A percentile compares a stretch with the other conserved stretches of the same genome.
Evolutionary conservation across 2,888 invertebrate species (phyloP).

Genomic region (Perizoma flavofasciatum): DNA sequence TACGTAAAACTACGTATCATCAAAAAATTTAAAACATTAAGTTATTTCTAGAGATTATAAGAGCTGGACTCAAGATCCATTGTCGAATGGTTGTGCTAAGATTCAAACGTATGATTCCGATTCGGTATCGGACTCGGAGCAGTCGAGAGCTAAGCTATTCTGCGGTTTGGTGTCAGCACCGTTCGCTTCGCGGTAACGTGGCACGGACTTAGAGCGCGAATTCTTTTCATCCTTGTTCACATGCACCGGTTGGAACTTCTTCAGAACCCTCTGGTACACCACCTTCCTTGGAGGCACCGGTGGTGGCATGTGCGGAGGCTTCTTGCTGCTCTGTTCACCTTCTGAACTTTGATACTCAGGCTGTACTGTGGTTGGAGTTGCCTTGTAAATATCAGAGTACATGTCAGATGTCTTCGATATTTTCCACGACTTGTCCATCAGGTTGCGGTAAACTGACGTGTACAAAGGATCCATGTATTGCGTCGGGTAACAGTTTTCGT

Average conservation of each 20-base stretch:
- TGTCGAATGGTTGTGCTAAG: slow-evolving; percentile 29
- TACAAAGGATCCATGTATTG: slow-evolving; percentile 78
- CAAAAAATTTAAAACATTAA: slow-evolving; percentile 37
- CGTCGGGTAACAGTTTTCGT: slow-evolving; percentile 72
- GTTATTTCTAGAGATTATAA: slow-evolving; percentile 5
- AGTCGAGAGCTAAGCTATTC: slow-evolving; percentile 71
- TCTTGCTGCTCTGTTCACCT: slow-evolving; percentile 66
- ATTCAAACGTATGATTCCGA: slow-evolving; percentile 78
- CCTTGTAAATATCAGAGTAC: slow-evolving; percentile 77
- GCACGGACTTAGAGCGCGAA: slow-evolving; percentile 75
- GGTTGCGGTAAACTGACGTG: slow-evolving; percentile 71
- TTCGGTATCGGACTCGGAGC: slow-evolving; percentile 79
- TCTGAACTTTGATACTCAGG: slow-evolving; percentile 67
- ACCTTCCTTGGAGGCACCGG: slow-evolving; percentile 84
- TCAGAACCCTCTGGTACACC: slow-evolving; percentile 78
- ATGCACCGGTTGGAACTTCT: slow-evolving; percentile 86
- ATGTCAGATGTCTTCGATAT: slow-evolving; percentile 59
- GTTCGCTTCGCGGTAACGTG: slow-evolving; percentile 74
- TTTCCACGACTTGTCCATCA: slow-evolving; percentile 39
- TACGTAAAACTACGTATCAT: slow-evolving; percentile 14
- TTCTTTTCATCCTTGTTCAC: slow-evolving; percentile 84
- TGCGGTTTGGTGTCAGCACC: slow-evolving; percentile 65
- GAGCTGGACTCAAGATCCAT: slow-evolving; percentile 20
- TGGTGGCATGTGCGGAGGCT: slow-evolving; percentile 82
- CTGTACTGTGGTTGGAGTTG: slow-evolving; percentile 77